phyloP scores from a whole-genome alignment of 2,888 invertebrate genomes.

The Metacarcinus magister region DNA sequence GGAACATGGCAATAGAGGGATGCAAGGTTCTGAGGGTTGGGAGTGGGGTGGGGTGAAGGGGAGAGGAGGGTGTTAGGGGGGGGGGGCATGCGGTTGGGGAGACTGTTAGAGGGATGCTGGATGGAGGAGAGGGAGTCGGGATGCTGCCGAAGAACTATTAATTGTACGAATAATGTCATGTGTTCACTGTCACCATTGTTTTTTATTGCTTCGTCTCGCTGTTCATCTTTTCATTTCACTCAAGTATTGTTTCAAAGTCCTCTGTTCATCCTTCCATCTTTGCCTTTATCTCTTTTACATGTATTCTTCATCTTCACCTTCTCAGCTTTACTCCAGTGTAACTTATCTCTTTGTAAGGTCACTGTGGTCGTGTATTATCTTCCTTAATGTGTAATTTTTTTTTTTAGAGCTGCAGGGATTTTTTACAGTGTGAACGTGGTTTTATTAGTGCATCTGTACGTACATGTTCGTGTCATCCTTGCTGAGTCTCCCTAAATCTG shows the following conservation, averaged over 20 bases:
- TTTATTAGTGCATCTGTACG: not conserved
- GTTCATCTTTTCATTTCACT: not conserved
- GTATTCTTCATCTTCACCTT: not conserved
- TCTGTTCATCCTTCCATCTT: not conserved
- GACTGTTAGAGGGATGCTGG: not conserved
- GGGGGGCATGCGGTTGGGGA: not conserved
- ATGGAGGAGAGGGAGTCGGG: not conserved
- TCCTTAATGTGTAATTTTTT: not conserved
- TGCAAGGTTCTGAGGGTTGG: not conserved
- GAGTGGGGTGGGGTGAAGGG: not conserved
- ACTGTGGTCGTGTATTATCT: not conserved
- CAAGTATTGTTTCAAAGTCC: not conserved
- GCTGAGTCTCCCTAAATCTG: not conserved
- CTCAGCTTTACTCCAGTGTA: not conserved
- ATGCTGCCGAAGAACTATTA: not conserved
- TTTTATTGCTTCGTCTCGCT: not conserved
- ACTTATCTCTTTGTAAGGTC: not conserved
- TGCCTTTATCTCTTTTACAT: not conserved
- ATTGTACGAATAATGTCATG: not conserved
- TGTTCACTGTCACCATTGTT: not conserved
- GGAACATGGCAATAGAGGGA: constrained; percentile 22
- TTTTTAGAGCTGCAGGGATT: not conserved
- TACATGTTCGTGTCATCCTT: not conserved
- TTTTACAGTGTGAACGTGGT: not conserved
- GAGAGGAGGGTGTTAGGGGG: constrained; percentile 15